These are phyloP conservation scores for Caloenas nicobarica DNA, from an alignment of 2,113 vertebrate genomes.

Conservation along the genomic window DNA sequence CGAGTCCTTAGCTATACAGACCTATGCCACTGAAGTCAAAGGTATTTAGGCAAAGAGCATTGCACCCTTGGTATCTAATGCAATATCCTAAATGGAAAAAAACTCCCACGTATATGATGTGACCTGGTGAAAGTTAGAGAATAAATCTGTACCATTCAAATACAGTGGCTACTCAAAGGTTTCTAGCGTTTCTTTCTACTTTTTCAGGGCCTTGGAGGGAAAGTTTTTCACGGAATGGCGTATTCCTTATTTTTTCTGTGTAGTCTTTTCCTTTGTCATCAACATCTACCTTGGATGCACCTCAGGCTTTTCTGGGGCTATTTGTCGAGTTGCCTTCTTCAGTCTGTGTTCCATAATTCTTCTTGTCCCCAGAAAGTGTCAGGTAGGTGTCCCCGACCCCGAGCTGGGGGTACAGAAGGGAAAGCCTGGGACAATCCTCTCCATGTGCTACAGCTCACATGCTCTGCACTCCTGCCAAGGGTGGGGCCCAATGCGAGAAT, in stretches of 20 bases:
- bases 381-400: background rate
- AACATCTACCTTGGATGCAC: background rate
- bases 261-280: background rate
- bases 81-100: background rate
- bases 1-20: background rate
- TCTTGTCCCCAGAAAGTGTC: background rate
- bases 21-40: background rate
- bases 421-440: background rate
- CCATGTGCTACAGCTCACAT: background rate
- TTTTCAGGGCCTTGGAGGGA: background rate
- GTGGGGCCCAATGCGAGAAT: conserved; percentile 12
- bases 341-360: background rate
- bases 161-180: background rate
- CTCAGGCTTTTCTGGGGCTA: background rate
- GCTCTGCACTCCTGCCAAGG: conserved; percentile 8
- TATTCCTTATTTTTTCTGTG: background rate
- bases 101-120: fast-evolving
- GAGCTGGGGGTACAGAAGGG: background rate
- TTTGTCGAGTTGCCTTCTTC: background rate
- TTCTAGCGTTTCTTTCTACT: background rate
- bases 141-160: background rate
- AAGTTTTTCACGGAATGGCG: background rate
- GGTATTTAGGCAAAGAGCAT: fast-evolving
- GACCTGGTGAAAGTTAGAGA: background rate
- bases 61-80: background rate